Base-by-base conservation (phyloP, 2,888 invertebrate species). In the Therioaphis trifolii region DNA sequence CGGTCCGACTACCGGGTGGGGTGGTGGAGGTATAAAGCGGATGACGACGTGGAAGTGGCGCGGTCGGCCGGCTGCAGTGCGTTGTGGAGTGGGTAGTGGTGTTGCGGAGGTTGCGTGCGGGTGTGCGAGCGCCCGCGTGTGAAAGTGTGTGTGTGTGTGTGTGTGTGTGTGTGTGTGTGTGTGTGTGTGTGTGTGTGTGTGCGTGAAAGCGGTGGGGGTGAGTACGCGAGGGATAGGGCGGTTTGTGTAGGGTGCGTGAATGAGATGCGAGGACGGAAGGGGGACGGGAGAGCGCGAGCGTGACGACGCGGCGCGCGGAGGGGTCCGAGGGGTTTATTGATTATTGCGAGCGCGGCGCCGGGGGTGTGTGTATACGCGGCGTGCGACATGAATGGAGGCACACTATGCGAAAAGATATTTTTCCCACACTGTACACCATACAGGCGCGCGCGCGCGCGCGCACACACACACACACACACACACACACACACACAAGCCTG, bases 261-360 rank as follows among this genome's bases (percentile, higher is more conserved):
- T 14, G 71, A 80, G 71, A 63, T 24, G 21, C 78, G 66, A 11
- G 4, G 15, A 21, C 24, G 76, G 77, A n/a, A 12, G 29, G 2
- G 78, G 63, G 15, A 24, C 7, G 2, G 71, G 61, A 18, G 18
- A 21, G 46, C 4, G 15, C 24, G 35, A 15, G 66, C 14, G 61
- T 4, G 61, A n/a, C 15, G 27, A 24, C 3, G n/a, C n/a, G n/a
- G n/a, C n/a, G n/a, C n/a, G n/a, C n/a, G n/a, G n/a, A n/a, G n/a
- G n/a, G n/a, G n/a, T n/a, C n/a, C 12, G 61, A 52, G 77, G 68
- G 77, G 77, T 49, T 77, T 78, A 78, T 78, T 78, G 78, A 78
- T 78, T 78, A 58, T 68, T 15, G 68, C 15, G 35, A 5, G 40
- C 66, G 78, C 24, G 78, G 68, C 14, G 40, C 77, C 63, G 49